phyloP scores from a whole-genome alignment of 2,888 invertebrate species.

The Amorpha juglandis region DNA sequence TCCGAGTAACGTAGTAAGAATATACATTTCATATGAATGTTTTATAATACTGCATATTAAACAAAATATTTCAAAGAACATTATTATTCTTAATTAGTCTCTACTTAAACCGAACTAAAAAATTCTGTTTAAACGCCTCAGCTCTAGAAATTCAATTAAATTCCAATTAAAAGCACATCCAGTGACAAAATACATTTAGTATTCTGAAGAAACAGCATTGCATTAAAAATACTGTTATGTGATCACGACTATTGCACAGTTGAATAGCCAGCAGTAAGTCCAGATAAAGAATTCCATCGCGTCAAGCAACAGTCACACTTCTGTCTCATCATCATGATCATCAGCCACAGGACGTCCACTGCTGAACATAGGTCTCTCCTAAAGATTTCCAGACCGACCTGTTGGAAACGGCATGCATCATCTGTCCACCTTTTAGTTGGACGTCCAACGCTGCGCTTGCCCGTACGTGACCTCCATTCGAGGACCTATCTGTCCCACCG shows the following conservation, averaged over 20 bases:
- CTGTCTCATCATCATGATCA: too few relatives aligned
- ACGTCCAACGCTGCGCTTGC: too few relatives aligned
- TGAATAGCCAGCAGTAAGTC: background rate
- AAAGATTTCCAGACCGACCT: too few relatives aligned
- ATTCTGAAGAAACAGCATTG: conserved; percentile 11
- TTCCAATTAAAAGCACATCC: conserved; percentile 2
- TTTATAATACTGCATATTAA: background rate
- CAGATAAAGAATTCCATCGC: background rate
- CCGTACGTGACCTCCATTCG: too few relatives aligned
- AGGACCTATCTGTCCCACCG: too few relatives aligned
- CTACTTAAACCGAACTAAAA: background rate
- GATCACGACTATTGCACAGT: background rate
- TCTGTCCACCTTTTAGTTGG: too few relatives aligned
- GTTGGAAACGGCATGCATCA: too few relatives aligned
- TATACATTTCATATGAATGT: background rate
- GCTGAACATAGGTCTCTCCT: too few relatives aligned
- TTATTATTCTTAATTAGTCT: background rate
- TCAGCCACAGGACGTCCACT: too few relatives aligned
- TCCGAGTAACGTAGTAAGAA: too few relatives aligned
- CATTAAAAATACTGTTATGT: conserved; percentile 1
- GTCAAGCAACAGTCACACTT: too few relatives aligned
- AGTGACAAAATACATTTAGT: conserved; percentile 11
- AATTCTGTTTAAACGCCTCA: background rate
- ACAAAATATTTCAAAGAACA: background rate
- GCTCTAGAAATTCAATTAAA: background rate